These are phyloP conservation scores for Zaprionus africanus DNA, from an alignment of 1,140 invertebrate species.

Conservation along the genomic window DNA sequence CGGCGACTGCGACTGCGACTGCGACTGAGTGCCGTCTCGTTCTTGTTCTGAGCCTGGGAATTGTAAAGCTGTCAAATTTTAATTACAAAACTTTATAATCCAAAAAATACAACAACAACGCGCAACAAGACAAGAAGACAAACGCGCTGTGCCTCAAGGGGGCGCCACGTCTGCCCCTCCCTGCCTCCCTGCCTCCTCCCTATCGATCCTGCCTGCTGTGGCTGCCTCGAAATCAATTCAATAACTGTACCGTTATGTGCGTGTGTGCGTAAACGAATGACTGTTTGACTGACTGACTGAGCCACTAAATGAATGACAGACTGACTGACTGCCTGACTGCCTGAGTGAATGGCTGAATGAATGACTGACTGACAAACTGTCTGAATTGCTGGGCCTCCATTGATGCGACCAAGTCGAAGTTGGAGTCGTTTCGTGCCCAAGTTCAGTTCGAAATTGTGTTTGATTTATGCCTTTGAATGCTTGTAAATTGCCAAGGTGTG, in stretches of 20 bases:
- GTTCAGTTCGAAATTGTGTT: constrained; percentile 76
- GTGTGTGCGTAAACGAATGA: constrained; percentile 73
- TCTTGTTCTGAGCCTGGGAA: constrained; percentile 57
- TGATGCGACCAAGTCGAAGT: too few species aligned
- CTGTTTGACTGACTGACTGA: constrained; percentile 61
- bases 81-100: constrained; percentile 83
- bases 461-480: constrained; percentile 80
- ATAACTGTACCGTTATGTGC: constrained; percentile 69
- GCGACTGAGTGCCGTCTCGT: background rate
- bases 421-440: constrained; percentile 52
- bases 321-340: constrained; percentile 43
- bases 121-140: constrained; percentile 20
- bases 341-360: constrained; percentile 18
- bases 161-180: too few species aligned
- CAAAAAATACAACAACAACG: constrained; percentile 72
- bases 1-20: too few species aligned
- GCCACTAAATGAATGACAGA: constrained; percentile 46
- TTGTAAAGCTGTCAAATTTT: constrained; percentile 83
- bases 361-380: constrained; percentile 37
- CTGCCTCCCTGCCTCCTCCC: background rate
- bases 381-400: background rate
- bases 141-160: constrained; percentile 15
- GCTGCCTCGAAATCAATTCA: constrained; percentile 71
- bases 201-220: constrained; percentile 5
- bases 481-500: constrained; percentile 66